Evolutionary conservation across 2,888 invertebrate species (phyloP), one percentile per base, ranked within the genome.

Genomic region (Hirtodrosophila cameraria): DNA sequence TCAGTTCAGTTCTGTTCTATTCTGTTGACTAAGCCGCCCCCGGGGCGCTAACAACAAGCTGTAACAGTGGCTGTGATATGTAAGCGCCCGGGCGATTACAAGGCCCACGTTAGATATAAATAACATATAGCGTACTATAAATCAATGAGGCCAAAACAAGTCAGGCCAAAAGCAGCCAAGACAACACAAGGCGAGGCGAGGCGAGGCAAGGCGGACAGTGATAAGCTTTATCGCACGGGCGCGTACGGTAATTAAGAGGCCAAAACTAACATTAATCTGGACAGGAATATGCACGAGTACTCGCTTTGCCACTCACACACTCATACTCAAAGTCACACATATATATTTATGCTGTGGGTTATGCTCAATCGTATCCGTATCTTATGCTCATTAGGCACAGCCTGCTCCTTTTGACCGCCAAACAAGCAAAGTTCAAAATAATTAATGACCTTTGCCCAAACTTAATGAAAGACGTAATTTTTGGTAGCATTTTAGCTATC

Each of bases 391-490:
- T 83, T 83, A 83, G 82, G 66, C 85, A 79, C 82, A 82, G 82
- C 75, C 76, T 79, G 81, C 48, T 61, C 75, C 79, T 78, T n/a
- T n/a, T 79, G 84, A 77, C 83, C 83, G 62, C 75, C 65, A 67
- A 57, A 59, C 49, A 61, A 50, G 46, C 55, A 73, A 79, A 88
- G 88, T 89, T 88, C 88, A 88, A 86, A 89, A 81, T 88, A 88
- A 88, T 88, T 89, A 88, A 88, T 88, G 89, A 88, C 89, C 89
- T 81, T 55, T 63, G 74, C 67, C 63, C 67, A 85, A 79, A 83
- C 78, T 88, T 88, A 89, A 89, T 89, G 88, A 89, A 89, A 88
- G 82, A 75, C 76, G 84, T 83, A 84, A 87, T 87, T 84, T 85
- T 71, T 65, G 63, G 25, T 60, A 30, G 64, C 71, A 60, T 57